Evolutionary conservation across 2,888 invertebrate species (phyloP).

Genomic region (Nemotelus nigrinus): DNA sequence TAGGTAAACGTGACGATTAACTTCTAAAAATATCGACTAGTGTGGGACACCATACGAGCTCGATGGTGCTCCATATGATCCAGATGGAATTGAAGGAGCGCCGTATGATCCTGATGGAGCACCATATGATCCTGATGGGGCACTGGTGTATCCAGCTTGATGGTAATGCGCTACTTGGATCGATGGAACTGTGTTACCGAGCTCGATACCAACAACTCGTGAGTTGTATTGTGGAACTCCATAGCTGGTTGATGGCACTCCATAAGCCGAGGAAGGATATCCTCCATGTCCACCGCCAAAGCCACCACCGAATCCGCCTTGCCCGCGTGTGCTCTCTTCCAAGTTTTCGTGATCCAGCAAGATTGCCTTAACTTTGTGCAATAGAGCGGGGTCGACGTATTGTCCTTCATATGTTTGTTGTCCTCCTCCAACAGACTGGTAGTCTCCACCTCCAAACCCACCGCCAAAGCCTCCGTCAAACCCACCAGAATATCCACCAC

Average conservation of each 20-base stretch:
- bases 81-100: constrained; percentile 47
- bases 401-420: constrained; percentile 80
- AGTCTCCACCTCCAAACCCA: constrained; percentile 67
- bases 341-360: constrained; percentile 78
- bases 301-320: constrained; percentile 64
- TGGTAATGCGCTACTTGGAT: constrained; percentile 84
- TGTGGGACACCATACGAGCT: constrained; percentile 46
- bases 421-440: constrained; percentile 76
- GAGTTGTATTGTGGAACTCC: constrained; percentile 68
- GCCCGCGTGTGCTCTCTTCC: constrained; percentile 64
- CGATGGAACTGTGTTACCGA: constrained; percentile 81
- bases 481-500: constrained; percentile 38
- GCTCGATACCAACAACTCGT: constrained; percentile 80
- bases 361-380: constrained; percentile 82
- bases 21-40: constrained; percentile 36
- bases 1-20: constrained; percentile 36
- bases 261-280: constrained; percentile 70
- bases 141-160: constrained; percentile 68
- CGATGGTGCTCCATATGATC: constrained; percentile 49
- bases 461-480: constrained; percentile 26
- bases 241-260: constrained; percentile 72
- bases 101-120: constrained; percentile 49
- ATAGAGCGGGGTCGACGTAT: constrained; percentile 76
- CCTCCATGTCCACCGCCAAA: constrained; percentile 64
- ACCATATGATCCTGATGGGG: constrained; percentile 49